Evolutionary conservation across 2,888 invertebrate genomes (phyloP), one percentile per base, ranked within the genome.

Genomic region (Masnerella sp.): DNA sequence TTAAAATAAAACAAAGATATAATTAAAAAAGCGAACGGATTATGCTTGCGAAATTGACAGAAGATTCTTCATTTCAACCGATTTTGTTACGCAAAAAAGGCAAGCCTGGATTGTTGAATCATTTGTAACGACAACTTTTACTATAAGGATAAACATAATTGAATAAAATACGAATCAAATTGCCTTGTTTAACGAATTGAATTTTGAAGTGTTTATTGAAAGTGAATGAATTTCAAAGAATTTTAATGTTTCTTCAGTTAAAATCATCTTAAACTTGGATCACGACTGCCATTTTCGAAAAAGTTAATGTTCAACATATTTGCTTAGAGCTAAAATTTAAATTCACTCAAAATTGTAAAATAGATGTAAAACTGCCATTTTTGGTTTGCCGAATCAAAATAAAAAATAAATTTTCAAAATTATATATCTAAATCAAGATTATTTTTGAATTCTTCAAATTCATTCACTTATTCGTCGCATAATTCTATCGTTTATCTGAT

Each of bases 21-120:
- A 43, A 64, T 36, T 32, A 47, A 56, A 40, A 74, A 68, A 59
- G 47, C 62, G 67, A 75, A 72, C 58, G 64, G 69, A 75, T 65
- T 69, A 69, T 72, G 72, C 72, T 61, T 75, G 65, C 73, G 47
- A 67, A 65, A 67, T 73, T 67, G 18, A 47, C 47, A 47, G 8
- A 49, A n/a, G n/a, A n/a, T n/a, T n/a, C n/a, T n/a, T n/a, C n/a
- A n/a, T n/a, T n/a, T n/a, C n/a, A n/a, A 34, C 14, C 12, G 25
- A 25, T 56, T 49, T 56, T 49, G 42, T 49, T 47, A 56, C 30
- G 30, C 12, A n/a, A 25, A 28, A 25, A 59, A 38, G 12, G 40
- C n/a, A 12, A 25, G 25, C 20, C 5, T 34, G 25, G 25, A 51
- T 22, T 51, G 58, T 59, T 59, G 18, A 43, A 36, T 52, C 7